Conservation (phyloP, 2,888 invertebrate genomes). For the Drosophila kanekoi region DNA sequence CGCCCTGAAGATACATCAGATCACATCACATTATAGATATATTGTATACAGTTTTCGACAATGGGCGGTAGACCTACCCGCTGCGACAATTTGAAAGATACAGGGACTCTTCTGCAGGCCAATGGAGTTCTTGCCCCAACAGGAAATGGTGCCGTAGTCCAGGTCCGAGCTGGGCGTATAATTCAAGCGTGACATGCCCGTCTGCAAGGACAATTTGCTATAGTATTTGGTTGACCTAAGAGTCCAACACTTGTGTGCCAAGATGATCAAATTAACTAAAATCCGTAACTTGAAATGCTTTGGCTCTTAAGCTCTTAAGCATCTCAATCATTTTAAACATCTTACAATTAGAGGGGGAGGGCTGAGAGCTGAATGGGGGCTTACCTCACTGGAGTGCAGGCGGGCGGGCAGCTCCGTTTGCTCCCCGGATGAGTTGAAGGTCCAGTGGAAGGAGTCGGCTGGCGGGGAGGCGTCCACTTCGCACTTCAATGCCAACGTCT, state of each 20-base stretch:
- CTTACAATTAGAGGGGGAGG: conserved; percentile 32
- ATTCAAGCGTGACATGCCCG: conserved; percentile 88
- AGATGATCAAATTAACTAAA: conserved; percentile 22
- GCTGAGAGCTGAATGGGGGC: conserved; percentile 23
- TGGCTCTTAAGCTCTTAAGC: conserved; percentile 18
- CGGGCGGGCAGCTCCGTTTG: conserved; percentile 91
- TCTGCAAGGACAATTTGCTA: conserved; percentile 67
- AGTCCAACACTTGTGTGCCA: conserved; percentile 4
- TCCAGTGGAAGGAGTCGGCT: conserved; percentile 94
- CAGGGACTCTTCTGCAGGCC: conserved; percentile 94
- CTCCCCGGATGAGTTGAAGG: conserved; percentile 96
- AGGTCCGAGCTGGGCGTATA: conserved; percentile 94
- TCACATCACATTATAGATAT: not conserved
- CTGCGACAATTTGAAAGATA: conserved; percentile 93
- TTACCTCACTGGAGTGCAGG: conserved; percentile 86
- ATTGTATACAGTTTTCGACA: not conserved
- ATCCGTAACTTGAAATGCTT: conserved; percentile 10
- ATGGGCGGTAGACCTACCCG: conserved; percentile 86
- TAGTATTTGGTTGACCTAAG: not conserved
- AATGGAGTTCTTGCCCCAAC: conserved; percentile 93
- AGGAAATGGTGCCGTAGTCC: conserved; percentile 95
- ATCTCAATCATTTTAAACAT: conserved; percentile 24
- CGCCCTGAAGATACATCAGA: conserved; percentile 88
- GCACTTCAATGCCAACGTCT: conserved; percentile 93
- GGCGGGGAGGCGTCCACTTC: conserved; percentile 96